phyloP scores from a whole-genome alignment of 2,113 vertebrate species.

The Pristiophorus japonicus region DNA sequence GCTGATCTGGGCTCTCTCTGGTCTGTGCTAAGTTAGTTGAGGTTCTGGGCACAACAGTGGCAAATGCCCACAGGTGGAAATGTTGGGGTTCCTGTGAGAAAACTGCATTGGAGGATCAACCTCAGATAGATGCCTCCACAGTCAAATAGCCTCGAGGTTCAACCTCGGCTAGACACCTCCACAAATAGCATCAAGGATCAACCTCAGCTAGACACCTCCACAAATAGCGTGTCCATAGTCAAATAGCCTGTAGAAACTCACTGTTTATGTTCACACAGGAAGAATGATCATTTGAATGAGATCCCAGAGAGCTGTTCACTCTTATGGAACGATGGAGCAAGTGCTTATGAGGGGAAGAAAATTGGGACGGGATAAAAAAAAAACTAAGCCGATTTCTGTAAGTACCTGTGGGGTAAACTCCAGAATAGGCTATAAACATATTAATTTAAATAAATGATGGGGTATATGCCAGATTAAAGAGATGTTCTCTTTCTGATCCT shows the following conservation, averaged over 20 bases:
- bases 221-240: too few relatives aligned
- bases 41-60: neutral
- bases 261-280: neutral
- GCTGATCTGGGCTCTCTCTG: neutral
- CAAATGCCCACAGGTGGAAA: neutral
- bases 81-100: neutral
- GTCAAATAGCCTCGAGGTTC: neutral
- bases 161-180: neutral
- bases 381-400: neutral
- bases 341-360: neutral
- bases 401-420: neutral
- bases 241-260: neutral
- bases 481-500: neutral
- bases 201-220: neutral
- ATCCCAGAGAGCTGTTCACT: neutral
- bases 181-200: neutral
- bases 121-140: neutral
- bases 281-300: neutral
- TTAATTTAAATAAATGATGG: neutral
- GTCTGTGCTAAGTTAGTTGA: neutral
- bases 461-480: neutral
- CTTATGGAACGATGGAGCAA: neutral
- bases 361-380: neutral
- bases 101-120: neutral
- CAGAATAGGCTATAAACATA: neutral